phyloP scores from a whole-genome alignment of 1,140 invertebrate genomes.

The Acromyrmex charruanus region DNA sequence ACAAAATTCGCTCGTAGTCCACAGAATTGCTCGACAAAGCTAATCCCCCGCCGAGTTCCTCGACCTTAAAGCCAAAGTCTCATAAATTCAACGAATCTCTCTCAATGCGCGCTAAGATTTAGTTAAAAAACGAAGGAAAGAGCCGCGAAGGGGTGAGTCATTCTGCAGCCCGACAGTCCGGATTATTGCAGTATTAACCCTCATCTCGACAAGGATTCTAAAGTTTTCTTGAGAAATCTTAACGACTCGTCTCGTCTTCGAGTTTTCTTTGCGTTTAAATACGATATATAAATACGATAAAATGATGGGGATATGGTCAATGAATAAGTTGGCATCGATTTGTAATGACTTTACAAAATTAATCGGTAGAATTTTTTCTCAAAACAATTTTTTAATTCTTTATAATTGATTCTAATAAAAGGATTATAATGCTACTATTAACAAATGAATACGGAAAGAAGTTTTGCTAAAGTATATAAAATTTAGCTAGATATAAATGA shows the following conservation, averaged over 20 bases:
- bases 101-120: slow-evolving; percentile 38
- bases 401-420: neutral
- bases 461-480: no score
- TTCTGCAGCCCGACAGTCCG: slow-evolving; percentile 4
- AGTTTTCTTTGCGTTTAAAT: neutral
- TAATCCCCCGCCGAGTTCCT: slow-evolving; percentile 36
- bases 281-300: neutral
- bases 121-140: slow-evolving; percentile 19
- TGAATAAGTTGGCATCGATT: neutral
- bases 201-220: slow-evolving; percentile 5
- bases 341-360: neutral
- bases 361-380: neutral
- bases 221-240: slow-evolving; percentile 39
- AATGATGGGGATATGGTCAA: neutral
- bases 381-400: neutral
- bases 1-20: slow-evolving; percentile 39
- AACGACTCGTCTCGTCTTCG: neutral
- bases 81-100: slow-evolving; percentile 40
- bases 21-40: slow-evolving; percentile 26
- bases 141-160: neutral
- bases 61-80: slow-evolving; percentile 33
- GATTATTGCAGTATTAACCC: slow-evolving; percentile 50
- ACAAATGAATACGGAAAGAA: neutral
- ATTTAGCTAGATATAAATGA: no score
- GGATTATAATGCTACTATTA: neutral